Evolutionary conservation across 2,113 vertebrate genomes (phyloP).

Genomic region (Zingel zingel): DNA sequence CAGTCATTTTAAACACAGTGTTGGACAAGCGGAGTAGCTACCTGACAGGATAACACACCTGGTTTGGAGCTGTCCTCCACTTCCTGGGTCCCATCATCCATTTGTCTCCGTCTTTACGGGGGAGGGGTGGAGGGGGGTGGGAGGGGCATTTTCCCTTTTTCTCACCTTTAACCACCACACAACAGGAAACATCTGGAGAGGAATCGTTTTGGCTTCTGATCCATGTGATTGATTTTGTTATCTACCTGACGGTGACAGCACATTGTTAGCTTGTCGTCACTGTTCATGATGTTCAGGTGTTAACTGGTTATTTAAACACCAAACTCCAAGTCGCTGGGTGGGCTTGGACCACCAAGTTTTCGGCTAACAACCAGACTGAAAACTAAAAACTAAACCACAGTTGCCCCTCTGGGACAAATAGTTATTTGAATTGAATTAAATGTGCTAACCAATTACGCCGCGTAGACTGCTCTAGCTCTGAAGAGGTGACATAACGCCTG

Average conservation of each 20-base stretch:
- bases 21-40: neutral
- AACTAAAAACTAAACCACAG: too few species aligned
- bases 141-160: neutral
- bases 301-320: too few species aligned
- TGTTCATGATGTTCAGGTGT: neutral
- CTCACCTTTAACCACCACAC: constrained; percentile 27
- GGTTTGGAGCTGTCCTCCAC: constrained; percentile 39
- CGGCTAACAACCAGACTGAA: too few species aligned
- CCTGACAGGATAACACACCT: constrained; percentile 54
- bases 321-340: too few species aligned
- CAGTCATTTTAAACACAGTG: constrained; percentile 54
- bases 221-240: constrained; percentile 2
- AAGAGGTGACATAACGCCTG: too few species aligned
- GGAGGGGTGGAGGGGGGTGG: too few species aligned
- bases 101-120: constrained; percentile 1
- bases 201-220: neutral
- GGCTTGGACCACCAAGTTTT: too few species aligned
- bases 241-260: neutral
- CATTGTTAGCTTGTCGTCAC: neutral
- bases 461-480: too few species aligned
- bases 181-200: constrained; percentile 55
- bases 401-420: too few species aligned
- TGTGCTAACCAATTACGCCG: too few species aligned
- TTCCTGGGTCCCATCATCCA: constrained; percentile 54
- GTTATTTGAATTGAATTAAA: too few species aligned